Evolutionary conservation across 1,140 invertebrate species (phyloP).

Genomic region (Sycobia sp.): DNA sequence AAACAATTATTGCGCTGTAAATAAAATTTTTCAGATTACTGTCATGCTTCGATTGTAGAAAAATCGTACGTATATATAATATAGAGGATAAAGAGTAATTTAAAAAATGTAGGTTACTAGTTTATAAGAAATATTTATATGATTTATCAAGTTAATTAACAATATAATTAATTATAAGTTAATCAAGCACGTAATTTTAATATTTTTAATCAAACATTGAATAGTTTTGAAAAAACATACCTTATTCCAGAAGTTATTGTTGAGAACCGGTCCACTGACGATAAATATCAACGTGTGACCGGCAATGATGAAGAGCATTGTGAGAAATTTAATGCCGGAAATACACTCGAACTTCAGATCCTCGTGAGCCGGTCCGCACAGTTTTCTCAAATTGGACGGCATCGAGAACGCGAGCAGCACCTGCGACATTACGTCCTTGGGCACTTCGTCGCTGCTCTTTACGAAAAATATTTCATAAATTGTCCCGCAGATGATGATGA

Average conservation of each 20-base stretch:
- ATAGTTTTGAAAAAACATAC: conserved; percentile 52
- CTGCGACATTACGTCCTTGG: conserved; percentile 50
- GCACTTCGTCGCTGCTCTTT: conserved; percentile 34
- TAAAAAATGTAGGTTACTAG: too few species aligned
- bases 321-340: conserved; percentile 69
- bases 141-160: too few species aligned
- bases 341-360: conserved; percentile 69
- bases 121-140: too few species aligned
- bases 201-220: background rate
- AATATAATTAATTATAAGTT: too few species aligned
- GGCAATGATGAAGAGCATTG: conserved; percentile 69
- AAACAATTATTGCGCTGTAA: too few species aligned
- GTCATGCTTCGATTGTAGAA: too few species aligned
- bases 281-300: conserved; percentile 70
- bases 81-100: too few species aligned
- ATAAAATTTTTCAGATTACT: too few species aligned
- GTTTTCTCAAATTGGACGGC: conserved; percentile 66
- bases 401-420: conserved; percentile 66
- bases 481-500: conserved; percentile 46
- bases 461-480: conserved; percentile 46
- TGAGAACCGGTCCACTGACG: conserved; percentile 68
- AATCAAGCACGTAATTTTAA: too few species aligned
- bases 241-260: conserved; percentile 66
- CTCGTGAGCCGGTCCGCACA: conserved; percentile 55
- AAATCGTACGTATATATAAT: too few species aligned